Conservation (phyloP, 2,888 invertebrate species). For the Cyclophora albipunctata region DNA sequence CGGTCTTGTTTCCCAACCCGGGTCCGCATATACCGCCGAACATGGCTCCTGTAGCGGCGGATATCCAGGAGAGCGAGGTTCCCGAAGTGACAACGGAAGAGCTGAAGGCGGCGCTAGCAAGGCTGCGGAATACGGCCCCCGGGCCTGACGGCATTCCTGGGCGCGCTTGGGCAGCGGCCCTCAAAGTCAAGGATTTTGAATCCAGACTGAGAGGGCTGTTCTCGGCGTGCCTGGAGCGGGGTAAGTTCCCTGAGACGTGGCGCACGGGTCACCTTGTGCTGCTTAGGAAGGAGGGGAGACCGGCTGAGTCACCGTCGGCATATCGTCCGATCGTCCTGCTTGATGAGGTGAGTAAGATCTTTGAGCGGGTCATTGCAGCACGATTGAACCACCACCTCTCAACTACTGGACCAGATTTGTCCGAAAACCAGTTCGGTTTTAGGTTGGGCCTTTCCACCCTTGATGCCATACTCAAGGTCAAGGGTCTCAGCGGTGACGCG, state of each 20-base stretch:
- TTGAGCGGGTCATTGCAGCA: background rate
- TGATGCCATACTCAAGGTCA: background rate
- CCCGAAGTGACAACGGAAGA: background rate
- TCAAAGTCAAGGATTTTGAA: background rate
- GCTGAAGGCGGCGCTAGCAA: background rate
- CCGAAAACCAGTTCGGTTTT: background rate
- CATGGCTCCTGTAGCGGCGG: background rate
- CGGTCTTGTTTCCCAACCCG: background rate
- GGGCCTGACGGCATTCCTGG: constrained; percentile 61
- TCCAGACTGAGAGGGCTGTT: background rate
- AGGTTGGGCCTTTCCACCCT: background rate
- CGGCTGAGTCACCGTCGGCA: constrained; percentile 5
- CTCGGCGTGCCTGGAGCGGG: constrained; percentile 2
- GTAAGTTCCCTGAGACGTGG: constrained; percentile 1
- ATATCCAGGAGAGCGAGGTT: no score
- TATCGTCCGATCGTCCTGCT: constrained; percentile 11
- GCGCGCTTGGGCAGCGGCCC: constrained; percentile 61
- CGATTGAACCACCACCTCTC: background rate
- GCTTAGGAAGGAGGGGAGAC: constrained; percentile 1
- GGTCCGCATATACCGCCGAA: background rate
- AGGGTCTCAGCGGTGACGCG: constrained; percentile 1
- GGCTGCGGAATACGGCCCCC: background rate
- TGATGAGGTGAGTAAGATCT: constrained; percentile 7
- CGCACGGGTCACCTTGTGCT: constrained; percentile 6
- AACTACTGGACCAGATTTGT: background rate